Conservation (phyloP, 2,888 invertebrate species). For the Aquatica leii region DNA sequence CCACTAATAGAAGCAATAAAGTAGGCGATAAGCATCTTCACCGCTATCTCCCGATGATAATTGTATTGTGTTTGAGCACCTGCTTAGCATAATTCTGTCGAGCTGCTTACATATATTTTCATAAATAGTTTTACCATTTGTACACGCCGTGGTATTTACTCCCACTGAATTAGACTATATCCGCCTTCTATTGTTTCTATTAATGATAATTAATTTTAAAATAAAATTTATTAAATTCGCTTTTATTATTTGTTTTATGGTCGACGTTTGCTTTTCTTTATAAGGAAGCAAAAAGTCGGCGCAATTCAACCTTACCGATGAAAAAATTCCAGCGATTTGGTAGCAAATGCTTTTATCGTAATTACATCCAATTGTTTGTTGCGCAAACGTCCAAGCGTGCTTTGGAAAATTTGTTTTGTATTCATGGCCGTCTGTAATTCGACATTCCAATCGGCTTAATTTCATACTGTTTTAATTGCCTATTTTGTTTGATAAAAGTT, state of each 20-base stretch:
- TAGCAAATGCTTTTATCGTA: too few species aligned
- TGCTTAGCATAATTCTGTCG: constrained; percentile 35
- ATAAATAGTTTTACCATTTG: constrained; percentile 15
- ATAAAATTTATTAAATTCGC: constrained; percentile 8
- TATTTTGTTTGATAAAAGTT: too few species aligned
- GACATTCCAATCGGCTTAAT: too few species aligned
- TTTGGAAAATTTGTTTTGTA: too few species aligned
- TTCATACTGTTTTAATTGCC: too few species aligned
- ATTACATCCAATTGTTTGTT: too few species aligned
- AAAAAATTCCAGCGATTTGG: too few species aligned
- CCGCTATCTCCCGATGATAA: constrained; percentile 35
- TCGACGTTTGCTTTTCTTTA: too few species aligned
- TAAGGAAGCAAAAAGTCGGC: too few species aligned
- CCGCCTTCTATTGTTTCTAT: constrained; percentile 20
- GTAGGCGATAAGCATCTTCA: constrained; percentile 35
- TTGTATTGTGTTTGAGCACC: constrained; percentile 40
- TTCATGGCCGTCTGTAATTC: too few species aligned
- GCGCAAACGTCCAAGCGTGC: too few species aligned
- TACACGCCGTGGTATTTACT: constrained; percentile 2
- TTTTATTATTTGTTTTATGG: not conserved
- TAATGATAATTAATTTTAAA: constrained; percentile 12
- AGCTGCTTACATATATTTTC: constrained; percentile 25
- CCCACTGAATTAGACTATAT: constrained; percentile 22
- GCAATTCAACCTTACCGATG: too few species aligned
- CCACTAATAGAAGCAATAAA: constrained; percentile 33